Evolutionary conservation across 2,888 invertebrate genomes (phyloP).

Genomic region (Plagodis dolabraria): DNA sequence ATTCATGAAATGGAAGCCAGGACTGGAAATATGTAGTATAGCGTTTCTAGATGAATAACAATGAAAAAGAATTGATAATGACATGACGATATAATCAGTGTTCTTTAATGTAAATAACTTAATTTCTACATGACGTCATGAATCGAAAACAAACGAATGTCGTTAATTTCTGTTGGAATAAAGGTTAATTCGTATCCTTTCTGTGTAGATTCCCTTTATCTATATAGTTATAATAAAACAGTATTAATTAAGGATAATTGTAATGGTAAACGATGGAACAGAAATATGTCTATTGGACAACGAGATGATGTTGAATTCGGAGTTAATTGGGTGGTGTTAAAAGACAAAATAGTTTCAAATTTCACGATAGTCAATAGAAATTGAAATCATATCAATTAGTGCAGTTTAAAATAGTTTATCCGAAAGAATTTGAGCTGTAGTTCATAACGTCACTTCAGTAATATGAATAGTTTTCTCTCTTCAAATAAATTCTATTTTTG

Average conservation of each 20-base stretch:
- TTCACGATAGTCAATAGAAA: conserved; percentile 70
- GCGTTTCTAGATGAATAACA: conserved; percentile 18
- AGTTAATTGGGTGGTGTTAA: conserved; percentile 47
- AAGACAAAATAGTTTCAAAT: conserved; percentile 64
- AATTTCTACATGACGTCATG: background rate
- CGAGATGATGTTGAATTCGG: conserved; percentile 31
- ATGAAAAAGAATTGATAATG: conserved; percentile 8
- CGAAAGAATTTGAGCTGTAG: conserved; percentile 10
- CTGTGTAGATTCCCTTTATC: conserved; percentile 47
- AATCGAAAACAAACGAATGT: conserved; percentile 8
- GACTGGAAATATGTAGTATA: conserved; percentile 15
- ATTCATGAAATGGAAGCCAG: conserved; percentile 32
- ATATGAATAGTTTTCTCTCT: conserved; percentile 18
- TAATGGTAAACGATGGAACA: conserved; percentile 28
- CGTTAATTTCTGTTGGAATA: conserved; percentile 7
- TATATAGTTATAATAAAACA: conserved; percentile 40
- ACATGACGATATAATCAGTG: background rate
- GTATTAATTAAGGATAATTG: conserved; percentile 44
- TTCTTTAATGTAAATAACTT: background rate
- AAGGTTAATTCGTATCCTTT: conserved; percentile 45
- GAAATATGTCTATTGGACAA: conserved; percentile 24
- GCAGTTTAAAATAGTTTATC: conserved; percentile 40
- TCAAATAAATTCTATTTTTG: conserved; percentile 10
- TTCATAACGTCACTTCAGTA: conserved; percentile 2
- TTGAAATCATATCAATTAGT: conserved; percentile 74